These are phyloP conservation scores for Eonycteris spelaea DNA, from an alignment of 2,113 vertebrate genomes.

Conservation along the genomic window DNA sequence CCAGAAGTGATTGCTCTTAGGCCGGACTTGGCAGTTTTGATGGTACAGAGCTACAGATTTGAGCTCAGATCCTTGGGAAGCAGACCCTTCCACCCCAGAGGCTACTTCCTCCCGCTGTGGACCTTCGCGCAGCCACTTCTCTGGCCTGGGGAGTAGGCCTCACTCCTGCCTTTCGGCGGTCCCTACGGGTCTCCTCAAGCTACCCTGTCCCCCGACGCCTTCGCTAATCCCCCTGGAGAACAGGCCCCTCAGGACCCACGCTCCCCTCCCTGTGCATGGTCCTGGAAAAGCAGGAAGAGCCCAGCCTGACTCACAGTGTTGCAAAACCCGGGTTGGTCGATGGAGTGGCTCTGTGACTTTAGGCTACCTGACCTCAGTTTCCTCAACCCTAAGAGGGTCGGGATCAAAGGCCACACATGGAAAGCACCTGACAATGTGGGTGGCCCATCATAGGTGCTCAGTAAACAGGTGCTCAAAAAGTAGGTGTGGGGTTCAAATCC, in stretches of 20 bases:
- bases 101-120: neutral
- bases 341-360: neutral
- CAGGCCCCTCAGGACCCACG: too few species aligned
- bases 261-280: neutral
- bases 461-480: neutral
- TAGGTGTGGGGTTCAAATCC: neutral
- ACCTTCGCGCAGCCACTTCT: neutral
- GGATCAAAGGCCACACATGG: neutral
- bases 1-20: neutral
- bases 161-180: neutral
- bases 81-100: neutral
- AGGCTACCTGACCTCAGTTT: neutral
- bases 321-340: neutral
- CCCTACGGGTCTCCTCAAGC: neutral
- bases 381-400: neutral
- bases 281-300: neutral
- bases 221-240: neutral
- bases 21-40: accelerated
- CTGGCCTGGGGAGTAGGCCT: neutral
- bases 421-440: neutral
- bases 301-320: neutral
- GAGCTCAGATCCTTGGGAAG: neutral
- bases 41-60: neutral
- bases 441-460: neutral
- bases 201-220: neutral